Evolutionary conservation across 23 tunicate genomes (phyloP).

Genomic region (Halocynthia aurantium): DNA sequence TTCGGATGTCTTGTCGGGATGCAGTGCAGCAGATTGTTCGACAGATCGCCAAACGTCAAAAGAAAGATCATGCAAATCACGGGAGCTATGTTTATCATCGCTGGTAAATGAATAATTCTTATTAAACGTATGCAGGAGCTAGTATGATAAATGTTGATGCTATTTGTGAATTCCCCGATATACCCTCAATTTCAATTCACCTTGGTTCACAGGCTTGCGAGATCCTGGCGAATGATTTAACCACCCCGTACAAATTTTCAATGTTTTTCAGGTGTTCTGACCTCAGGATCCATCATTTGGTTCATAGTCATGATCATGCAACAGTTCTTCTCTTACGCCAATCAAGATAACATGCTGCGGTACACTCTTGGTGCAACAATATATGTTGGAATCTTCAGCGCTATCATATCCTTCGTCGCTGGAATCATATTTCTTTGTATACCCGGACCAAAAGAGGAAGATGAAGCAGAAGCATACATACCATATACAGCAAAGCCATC

Average conservation of each 20-base stretch:
- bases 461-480: not conserved
- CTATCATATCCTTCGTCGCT: slow-evolving; percentile 24
- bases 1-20: slow-evolving; percentile 33
- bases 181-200: too few relatives aligned
- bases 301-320: slow-evolving; percentile 55
- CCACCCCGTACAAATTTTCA: not conserved
- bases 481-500: too few relatives aligned
- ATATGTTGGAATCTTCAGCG: slow-evolving; percentile 50
- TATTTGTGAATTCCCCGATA: too few relatives aligned
- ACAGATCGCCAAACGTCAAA: slow-evolving; percentile 24
- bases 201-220: not conserved
- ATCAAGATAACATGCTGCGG: slow-evolving; percentile 61
- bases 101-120: slow-evolving; percentile 13
- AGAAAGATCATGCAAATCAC: slow-evolving; percentile 34
- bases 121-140: not conserved
- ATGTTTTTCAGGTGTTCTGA: slow-evolving; percentile 41
- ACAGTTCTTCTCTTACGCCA: slow-evolving; percentile 54
- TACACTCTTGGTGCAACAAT: slow-evolving; percentile 68
- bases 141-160: too few relatives aligned
- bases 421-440: slow-evolving; percentile 35
- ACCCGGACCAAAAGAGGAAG: slow-evolving; percentile 51
- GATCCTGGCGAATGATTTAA: not conserved
- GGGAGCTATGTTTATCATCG: slow-evolving; percentile 11
- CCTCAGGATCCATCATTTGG: slow-evolving; percentile 50
- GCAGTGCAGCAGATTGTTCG: slow-evolving; percentile 36